These are phyloP conservation scores for Halichoeres trimaculatus DNA, from an alignment of 2,113 vertebrate genomes.

Conservation along the genomic window DNA sequence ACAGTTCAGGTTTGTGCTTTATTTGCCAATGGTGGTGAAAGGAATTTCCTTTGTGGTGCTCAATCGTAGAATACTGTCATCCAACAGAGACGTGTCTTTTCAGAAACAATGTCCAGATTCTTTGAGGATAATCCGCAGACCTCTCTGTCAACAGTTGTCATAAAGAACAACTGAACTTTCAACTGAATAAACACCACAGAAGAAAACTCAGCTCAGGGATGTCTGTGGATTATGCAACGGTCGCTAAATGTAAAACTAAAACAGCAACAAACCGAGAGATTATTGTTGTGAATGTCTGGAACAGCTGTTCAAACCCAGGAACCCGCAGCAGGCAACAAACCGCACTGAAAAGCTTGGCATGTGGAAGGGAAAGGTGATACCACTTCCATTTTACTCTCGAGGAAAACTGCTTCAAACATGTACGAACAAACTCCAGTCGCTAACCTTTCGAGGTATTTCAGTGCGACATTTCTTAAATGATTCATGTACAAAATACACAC, in stretches of 20 bases:
- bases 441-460: constrained; percentile 31
- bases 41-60: constrained; percentile 5
- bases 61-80: constrained; percentile 7
- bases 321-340: constrained; percentile 25
- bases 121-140: constrained; percentile 18
- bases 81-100: constrained; percentile 13
- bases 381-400: background rate
- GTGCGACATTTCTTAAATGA: constrained; percentile 33
- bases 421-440: no score
- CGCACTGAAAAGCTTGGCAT: background rate
- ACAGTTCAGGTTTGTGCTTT: constrained; percentile 10
- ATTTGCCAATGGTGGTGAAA: constrained; percentile 20
- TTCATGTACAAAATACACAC: constrained; percentile 9
- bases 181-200: background rate
- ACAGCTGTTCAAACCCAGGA: constrained; percentile 37
- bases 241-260: constrained; percentile 16
- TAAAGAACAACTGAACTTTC: background rate
- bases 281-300: background rate
- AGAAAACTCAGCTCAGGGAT: background rate
- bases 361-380: background rate
- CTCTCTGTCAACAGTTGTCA: constrained; percentile 14
- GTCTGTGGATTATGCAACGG: background rate
- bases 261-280: constrained; percentile 16
- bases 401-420: background rate
- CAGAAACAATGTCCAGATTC: constrained; percentile 42